phyloP scores from a whole-genome alignment of 2,113 vertebrate genomes.

The Alosa alosa region DNA sequence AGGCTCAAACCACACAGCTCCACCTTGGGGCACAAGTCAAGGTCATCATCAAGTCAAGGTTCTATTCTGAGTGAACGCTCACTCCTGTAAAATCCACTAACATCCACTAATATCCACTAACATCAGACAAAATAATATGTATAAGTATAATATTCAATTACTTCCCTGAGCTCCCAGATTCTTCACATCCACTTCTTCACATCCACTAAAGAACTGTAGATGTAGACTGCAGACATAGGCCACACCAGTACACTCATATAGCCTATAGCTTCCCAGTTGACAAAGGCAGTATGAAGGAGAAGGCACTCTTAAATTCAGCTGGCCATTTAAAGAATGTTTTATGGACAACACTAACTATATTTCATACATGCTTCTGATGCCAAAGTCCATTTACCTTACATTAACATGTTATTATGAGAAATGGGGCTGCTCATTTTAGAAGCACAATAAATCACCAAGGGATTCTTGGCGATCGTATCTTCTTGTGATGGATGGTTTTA shows the following conservation, averaged over 20 bases:
- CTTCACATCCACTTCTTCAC: not conserved
- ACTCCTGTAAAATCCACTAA: too few species aligned
- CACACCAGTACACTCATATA: too few species aligned
- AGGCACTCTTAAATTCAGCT: not conserved
- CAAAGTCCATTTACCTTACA: not conserved
- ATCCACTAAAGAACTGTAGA: not conserved
- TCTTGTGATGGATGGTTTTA: not conserved
- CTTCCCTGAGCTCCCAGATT: not conserved
- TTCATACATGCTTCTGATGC: not conserved
- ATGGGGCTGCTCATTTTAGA: not conserved
- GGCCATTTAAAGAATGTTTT: not conserved
- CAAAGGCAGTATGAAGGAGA: not conserved
- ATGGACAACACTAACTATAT: not conserved
- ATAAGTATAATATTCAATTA: not conserved
- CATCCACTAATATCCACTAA: too few species aligned
- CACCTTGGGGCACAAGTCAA: too few species aligned
- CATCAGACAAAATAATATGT: too few species aligned
- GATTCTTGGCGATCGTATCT: not conserved
- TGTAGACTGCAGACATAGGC: too few species aligned
- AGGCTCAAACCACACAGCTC: not conserved
- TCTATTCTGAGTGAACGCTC: too few species aligned
- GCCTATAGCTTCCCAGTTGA: not conserved
- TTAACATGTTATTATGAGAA: not conserved
- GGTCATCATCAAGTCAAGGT: too few species aligned
- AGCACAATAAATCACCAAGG: not conserved